phyloP scores from a whole-genome alignment of 2,888 invertebrate species.

The Drosophila tripunctata region DNA sequence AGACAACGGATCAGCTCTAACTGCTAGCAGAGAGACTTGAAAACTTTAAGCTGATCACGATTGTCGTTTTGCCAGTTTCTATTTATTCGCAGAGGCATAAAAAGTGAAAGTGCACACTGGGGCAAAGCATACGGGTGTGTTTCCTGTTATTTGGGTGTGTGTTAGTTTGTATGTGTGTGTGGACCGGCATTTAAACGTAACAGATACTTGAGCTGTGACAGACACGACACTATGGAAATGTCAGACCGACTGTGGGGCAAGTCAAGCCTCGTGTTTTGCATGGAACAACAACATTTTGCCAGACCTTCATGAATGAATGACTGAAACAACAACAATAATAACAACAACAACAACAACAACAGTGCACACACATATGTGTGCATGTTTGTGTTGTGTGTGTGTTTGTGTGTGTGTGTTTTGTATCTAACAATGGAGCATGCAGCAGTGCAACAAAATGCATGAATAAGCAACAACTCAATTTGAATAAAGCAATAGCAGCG shows the following conservation, averaged over 20 bases:
- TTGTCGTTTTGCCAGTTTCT: conserved; percentile 72
- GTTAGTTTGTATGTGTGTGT: conserved; percentile 12
- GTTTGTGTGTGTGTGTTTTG: conserved; percentile 27
- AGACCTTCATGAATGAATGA: conserved; percentile 50
- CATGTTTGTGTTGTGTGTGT: neutral
- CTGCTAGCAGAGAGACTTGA: conserved; percentile 18
- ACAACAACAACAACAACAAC: conserved; percentile 10
- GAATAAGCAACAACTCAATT: conserved; percentile 77
- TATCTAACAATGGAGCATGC: conserved; percentile 57
- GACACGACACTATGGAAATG: conserved; percentile 51
- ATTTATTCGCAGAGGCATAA: conserved; percentile 42
- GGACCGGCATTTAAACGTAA: conserved; percentile 66
- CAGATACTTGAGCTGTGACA: conserved; percentile 70
- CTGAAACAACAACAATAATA: conserved; percentile 27
- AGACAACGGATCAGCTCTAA: neutral
- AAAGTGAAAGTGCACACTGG: conserved; percentile 78
- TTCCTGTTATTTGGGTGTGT: neutral
- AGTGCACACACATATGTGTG: neutral
- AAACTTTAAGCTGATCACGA: conserved; percentile 53
- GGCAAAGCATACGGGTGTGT: conserved; percentile 29
- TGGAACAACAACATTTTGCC: conserved; percentile 18
- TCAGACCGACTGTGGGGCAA: conserved; percentile 37
- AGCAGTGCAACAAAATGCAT: conserved; percentile 75
- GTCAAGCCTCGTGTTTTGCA: conserved; percentile 37
- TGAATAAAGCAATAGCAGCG: conserved; percentile 67